These are phyloP conservation scores for Apocheima hispidaria DNA, from an alignment of 2,888 invertebrate species.

Conservation along the genomic window DNA sequence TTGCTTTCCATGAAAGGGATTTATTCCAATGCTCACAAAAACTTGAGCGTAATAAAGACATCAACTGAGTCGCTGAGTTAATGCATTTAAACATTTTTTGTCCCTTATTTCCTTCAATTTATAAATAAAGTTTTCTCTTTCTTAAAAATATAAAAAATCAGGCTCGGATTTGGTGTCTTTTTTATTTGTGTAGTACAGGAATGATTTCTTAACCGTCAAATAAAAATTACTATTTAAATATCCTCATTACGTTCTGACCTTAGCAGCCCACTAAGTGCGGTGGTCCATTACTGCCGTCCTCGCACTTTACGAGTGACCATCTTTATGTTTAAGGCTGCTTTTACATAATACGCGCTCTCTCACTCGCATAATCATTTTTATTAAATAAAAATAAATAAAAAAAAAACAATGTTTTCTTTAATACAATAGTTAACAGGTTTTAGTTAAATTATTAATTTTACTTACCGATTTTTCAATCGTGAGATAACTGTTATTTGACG, in stretches of 20 bases:
- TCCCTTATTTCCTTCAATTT: slow-evolving; percentile 31
- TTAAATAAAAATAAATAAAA: no score
- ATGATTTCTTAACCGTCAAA: slow-evolving; percentile 40
- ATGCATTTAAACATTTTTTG: slow-evolving; percentile 47
- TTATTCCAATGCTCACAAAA: slow-evolving; percentile 45
- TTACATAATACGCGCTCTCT: no score
- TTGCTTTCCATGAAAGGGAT: slow-evolving; percentile 48
- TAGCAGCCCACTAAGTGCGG: slow-evolving; percentile 58
- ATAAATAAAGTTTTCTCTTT: slow-evolving; percentile 28
- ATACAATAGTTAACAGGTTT: no score
- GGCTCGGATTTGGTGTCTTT: slow-evolving; percentile 18
- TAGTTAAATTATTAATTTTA: no score
- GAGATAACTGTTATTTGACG: no score
- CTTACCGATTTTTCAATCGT: no score
- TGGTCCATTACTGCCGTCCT: slow-evolving; percentile 70
- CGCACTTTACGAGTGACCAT: slow-evolving; percentile 61
- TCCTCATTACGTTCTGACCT: slow-evolving; percentile 57
- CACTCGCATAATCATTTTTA: no score
- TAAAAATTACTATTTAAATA: slow-evolving; percentile 55
- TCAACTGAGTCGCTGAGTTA: slow-evolving; percentile 51
- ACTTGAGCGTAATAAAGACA: slow-evolving; percentile 53
- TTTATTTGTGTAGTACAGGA: slow-evolving; percentile 25
- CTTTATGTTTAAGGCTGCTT: slow-evolving; percentile 36
- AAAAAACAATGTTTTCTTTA: no score
- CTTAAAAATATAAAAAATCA: slow-evolving; percentile 13